A percentile compares a stretch with the other conserved stretches of the same genome.
These are phyloP conservation scores for Reticulitermes lucifugus DNA, from an alignment of 2,888 invertebrate genomes.

Conservation along the genomic window DNA sequence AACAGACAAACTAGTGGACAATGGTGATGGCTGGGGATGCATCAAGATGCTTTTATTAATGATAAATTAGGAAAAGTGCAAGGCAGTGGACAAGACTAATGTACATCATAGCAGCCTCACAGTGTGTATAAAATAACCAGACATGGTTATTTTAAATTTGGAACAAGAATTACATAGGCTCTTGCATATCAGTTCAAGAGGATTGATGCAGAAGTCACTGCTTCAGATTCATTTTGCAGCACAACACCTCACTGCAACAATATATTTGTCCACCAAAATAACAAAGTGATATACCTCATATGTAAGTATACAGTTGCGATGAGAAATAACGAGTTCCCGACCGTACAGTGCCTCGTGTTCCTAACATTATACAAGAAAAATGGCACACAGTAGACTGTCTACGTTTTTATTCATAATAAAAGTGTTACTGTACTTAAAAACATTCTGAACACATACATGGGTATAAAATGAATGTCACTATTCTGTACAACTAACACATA, in stretches of 20 bases:
- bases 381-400: background rate
- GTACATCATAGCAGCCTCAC: too few species aligned
- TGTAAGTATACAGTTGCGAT: background rate
- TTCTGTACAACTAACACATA: constrained; percentile 23
- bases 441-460: constrained; percentile 43
- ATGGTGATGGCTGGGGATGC: too few species aligned
- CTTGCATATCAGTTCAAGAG: too few species aligned
- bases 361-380: background rate
- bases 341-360: background rate
- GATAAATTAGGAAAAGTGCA: too few species aligned
- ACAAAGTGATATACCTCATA: background rate
- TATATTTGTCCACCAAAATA: background rate
- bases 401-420: constrained; percentile 20
- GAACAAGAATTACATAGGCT: too few species aligned
- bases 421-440: constrained; percentile 32
- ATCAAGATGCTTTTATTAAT: too few species aligned
- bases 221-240: background rate
- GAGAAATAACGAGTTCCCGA: background rate
- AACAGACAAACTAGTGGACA: too few species aligned
- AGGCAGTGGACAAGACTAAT: too few species aligned
- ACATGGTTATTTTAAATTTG: too few species aligned
- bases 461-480: constrained; percentile 41
- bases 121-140: too few species aligned
- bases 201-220: background rate
- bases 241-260: background rate